Percentiles rank a stretch among this genome's conserved stretches.
Conservation (phyloP, 1,140 invertebrate species). For the Nomia melanderi region DNA sequence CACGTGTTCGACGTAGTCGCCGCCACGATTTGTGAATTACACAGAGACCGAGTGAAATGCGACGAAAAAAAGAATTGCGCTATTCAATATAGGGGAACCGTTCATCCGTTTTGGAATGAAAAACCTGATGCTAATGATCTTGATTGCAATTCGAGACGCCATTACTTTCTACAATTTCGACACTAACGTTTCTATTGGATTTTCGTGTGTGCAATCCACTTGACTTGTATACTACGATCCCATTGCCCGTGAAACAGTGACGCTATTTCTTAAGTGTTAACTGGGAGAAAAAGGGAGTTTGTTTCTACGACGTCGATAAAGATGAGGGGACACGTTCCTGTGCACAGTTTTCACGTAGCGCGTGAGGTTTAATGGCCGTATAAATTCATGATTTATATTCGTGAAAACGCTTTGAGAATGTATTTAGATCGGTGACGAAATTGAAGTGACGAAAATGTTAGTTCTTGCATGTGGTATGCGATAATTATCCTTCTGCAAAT, state of each 20-base stretch:
- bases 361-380: too few relatives aligned
- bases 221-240: not conserved
- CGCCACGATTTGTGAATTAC: not conserved
- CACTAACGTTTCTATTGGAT: not conserved
- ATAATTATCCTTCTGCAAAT: too few relatives aligned
- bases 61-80: not conserved
- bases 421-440: too few relatives aligned
- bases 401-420: too few relatives aligned
- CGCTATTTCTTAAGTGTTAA: not conserved
- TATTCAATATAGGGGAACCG: not conserved
- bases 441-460: too few relatives aligned
- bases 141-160: not conserved
- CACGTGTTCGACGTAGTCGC: not conserved
- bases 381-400: too few relatives aligned
- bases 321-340: too few relatives aligned
- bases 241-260: not conserved
- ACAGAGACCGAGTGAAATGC: not conserved
- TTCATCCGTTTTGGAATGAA: not conserved
- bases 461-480: too few relatives aligned
- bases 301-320: too few relatives aligned
- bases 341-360: too few relatives aligned
- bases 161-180: not conserved
- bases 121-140: not conserved
- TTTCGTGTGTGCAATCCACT: not conserved
- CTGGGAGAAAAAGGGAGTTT: too few relatives aligned